Percentiles rank a stretch among this genome's conserved stretches.
Evolutionary conservation across 37 sponge, comb jelly and placozoan genomes (phyloP).

Genomic region (Oscarella lobularis): DNA sequence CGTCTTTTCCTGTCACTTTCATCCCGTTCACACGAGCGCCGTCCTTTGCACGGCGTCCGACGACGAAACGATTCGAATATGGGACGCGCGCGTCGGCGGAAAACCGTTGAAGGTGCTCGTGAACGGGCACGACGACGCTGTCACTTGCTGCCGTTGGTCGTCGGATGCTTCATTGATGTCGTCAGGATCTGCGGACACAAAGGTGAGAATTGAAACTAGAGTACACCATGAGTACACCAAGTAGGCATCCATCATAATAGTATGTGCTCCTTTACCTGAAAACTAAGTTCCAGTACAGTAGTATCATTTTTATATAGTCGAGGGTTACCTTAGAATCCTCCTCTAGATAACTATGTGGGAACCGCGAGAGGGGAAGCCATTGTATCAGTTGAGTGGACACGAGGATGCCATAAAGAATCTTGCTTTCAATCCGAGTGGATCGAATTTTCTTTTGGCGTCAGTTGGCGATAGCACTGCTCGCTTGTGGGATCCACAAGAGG

Average conservation of each 20-base stretch:
- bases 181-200: conserved; percentile 51
- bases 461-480: conserved; percentile 46
- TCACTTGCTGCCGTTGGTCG: conserved; percentile 61
- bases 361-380: conserved; percentile 22
- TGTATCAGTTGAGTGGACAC: conserved; percentile 57
- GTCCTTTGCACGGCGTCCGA: conserved; percentile 46
- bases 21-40: conserved; percentile 34
- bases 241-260: not conserved
- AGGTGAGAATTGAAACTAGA: too few species aligned
- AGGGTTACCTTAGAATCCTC: not conserved
- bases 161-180: conserved; percentile 57
- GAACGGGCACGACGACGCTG: conserved; percentile 40
- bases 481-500: conserved; percentile 58
- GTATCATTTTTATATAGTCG: not conserved
- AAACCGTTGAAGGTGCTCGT: conserved; percentile 9
- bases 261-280: not conserved
- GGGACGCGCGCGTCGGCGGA: conserved; percentile 52
- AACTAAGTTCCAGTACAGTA: not conserved
- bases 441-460: conserved; percentile 41
- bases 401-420: conserved; percentile 49
- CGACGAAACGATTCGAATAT: conserved; percentile 48
- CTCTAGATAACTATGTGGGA: conserved; percentile 69
- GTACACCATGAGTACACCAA: too few species aligned
- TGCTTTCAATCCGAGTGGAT: conserved; percentile 35
- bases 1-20: conserved; percentile 64